Evolutionary conservation across 2,113 vertebrate species (phyloP).

Genomic region (Notiomystis cincta): DNA sequence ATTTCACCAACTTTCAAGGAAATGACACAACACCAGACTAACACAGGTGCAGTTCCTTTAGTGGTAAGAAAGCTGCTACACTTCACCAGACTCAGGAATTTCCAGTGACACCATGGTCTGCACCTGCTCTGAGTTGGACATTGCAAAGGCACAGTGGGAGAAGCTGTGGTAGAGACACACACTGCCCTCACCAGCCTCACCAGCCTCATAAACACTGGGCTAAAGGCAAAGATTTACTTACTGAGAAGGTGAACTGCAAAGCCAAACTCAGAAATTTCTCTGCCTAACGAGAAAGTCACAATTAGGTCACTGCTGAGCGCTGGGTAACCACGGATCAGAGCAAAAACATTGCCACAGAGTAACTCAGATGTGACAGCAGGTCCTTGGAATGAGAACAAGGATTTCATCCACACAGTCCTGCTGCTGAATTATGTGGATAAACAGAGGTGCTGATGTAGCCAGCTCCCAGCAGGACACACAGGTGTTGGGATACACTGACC

Average conservation of each 20-base stretch:
- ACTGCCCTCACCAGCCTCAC: neutral
- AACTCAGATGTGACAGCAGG: slow-evolving; percentile 5
- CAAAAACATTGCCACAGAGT: slow-evolving; percentile 26
- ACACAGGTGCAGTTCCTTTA: neutral
- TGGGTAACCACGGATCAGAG: neutral
- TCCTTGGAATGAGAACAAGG: slow-evolving; percentile 32
- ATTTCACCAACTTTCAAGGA: neutral
- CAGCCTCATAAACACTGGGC: neutral
- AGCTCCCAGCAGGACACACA: neutral
- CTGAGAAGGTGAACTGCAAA: neutral
- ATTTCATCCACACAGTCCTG: neutral
- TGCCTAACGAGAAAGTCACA: neutral
- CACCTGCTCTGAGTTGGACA: neutral
- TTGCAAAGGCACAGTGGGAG: neutral
- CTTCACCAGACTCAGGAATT: neutral
- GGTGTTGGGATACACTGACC: neutral
- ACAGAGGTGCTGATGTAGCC: neutral
- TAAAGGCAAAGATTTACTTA: neutral
- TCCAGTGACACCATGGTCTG: neutral
- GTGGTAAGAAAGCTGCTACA: neutral
- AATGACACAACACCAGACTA: neutral
- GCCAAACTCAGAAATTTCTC: neutral
- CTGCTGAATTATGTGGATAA: neutral
- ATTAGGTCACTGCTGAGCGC: neutral
- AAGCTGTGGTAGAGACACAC: neutral